Percentiles rank a stretch among this genome's conserved stretches.
Conservation (phyloP, 2,113 vertebrate species). For the Ornithorhynchus anatinus region DNA sequence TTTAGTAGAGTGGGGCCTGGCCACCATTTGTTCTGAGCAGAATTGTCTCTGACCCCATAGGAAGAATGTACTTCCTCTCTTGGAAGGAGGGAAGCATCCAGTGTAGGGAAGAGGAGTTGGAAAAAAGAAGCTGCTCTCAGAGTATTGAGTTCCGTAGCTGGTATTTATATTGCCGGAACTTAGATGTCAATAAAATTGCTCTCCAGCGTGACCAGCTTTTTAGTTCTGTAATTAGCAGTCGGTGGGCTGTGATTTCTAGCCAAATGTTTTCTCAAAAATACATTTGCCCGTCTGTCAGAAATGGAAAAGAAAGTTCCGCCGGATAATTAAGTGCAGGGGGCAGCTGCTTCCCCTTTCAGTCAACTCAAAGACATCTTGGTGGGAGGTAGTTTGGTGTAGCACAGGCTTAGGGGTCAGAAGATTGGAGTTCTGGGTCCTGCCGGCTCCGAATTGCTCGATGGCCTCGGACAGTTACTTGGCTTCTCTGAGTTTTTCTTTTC, state of each 20-base stretch:
- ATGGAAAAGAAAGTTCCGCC: neutral
- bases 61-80: no score
- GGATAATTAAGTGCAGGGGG: accelerated
- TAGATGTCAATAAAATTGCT: neutral
- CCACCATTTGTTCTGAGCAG: no score
- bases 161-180: no score
- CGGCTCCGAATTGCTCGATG: neutral
- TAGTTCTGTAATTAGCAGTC: neutral
- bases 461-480: constrained; percentile 1
- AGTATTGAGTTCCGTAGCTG: no score
- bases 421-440: neutral
- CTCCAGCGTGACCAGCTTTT: neutral
- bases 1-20: no score
- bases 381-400: neutral
- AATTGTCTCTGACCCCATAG: no score
- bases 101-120: no score
- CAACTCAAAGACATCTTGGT: neutral
- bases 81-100: no score
- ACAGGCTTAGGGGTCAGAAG: neutral
- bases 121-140: no score
- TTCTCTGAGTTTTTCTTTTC: no score
- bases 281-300: neutral
- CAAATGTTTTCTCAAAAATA: neutral
- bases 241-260: neutral
- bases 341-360: neutral